These are phyloP conservation scores for Barypeithes pellucidus DNA, from an alignment of 2,888 invertebrate species.

Conservation along the genomic window DNA sequence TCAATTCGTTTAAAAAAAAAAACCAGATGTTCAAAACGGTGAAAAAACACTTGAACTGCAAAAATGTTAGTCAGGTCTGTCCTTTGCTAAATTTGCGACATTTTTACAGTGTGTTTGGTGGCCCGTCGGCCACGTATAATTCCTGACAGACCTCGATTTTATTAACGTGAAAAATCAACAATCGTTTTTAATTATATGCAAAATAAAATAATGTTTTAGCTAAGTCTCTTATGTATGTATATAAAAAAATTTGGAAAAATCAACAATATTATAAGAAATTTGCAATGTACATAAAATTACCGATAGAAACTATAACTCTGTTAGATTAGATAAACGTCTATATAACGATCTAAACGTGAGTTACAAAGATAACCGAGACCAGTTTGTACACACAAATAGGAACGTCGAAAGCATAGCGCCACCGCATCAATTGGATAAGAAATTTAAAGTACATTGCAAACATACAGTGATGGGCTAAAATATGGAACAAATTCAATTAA, in stretches of 20 bases:
- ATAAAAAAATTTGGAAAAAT: not conserved
- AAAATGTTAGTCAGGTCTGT: slow-evolving; percentile 28
- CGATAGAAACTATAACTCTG: no score
- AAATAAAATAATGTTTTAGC: not conserved
- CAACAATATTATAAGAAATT: not conserved
- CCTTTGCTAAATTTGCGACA: slow-evolving; percentile 18
- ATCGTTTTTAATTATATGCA: slow-evolving; percentile 3
- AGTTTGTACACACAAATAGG: no score
- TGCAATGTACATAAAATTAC: slow-evolving; percentile 6
- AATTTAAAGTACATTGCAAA: slow-evolving; percentile 13
- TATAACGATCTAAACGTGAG: no score
- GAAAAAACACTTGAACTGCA: slow-evolving; percentile 31
- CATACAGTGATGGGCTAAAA: no score
- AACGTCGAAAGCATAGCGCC: no score
- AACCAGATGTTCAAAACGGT: slow-evolving; percentile 17
- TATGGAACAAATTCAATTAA: no score
- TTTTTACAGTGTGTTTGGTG: slow-evolving; percentile 36
- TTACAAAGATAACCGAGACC: no score
- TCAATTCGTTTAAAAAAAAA: slow-evolving; percentile 27
- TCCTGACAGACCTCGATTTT: slow-evolving; percentile 16
- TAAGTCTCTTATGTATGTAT: not conserved
- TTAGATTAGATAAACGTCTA: no score
- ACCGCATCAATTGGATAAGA: no score
- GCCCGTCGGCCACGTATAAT: not conserved
- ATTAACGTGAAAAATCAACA: slow-evolving; percentile 21